phyloP scores from a whole-genome alignment of 2,888 invertebrate species.

The Molanna angustata region DNA sequence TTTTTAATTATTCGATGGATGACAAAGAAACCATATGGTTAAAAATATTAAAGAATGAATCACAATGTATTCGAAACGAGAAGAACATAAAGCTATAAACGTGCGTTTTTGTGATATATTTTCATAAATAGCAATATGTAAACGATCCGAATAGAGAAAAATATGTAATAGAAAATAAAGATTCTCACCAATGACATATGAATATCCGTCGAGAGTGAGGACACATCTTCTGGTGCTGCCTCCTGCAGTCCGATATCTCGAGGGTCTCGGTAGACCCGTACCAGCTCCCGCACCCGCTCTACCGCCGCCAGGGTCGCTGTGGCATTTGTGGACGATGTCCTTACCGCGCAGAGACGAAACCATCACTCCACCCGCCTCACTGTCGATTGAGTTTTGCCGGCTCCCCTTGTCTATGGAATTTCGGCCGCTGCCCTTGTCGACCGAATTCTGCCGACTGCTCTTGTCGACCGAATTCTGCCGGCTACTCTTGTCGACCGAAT shows the following conservation, averaged over 20 bases:
- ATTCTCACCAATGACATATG: slow-evolving; percentile 81
- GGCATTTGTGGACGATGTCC: slow-evolving; percentile 66
- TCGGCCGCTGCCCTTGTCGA: slow-evolving; percentile 43
- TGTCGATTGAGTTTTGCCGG: slow-evolving; percentile 47
- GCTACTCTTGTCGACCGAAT: slow-evolving; percentile 38
- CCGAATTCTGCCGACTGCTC: slow-evolving; percentile 21
- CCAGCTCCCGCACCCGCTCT: slow-evolving; percentile 1
- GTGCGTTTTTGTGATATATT: no score
- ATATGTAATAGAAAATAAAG: no score
- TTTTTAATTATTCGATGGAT: no score
- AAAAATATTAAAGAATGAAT: no score
- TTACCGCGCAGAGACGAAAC: slow-evolving; percentile 47
- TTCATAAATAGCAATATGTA: no score
- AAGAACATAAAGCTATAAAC: no score
- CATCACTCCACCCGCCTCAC: slow-evolving; percentile 29
- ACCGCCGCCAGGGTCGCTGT: slow-evolving; percentile 61
- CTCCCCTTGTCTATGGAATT: slow-evolving; percentile 43
- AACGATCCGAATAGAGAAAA: no score
- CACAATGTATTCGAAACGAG: no score
- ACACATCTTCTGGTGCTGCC: slow-evolving; percentile 73
- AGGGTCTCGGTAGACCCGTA: slow-evolving; percentile 39
- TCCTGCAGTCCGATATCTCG: slow-evolving; percentile 50
- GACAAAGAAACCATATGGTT: no score
- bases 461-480: slow-evolving; percentile 35
- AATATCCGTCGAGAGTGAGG: slow-evolving; percentile 80